Evolutionary conservation across 1,140 invertebrate genomes (phyloP).

Genomic region (Phortica variegata): DNA sequence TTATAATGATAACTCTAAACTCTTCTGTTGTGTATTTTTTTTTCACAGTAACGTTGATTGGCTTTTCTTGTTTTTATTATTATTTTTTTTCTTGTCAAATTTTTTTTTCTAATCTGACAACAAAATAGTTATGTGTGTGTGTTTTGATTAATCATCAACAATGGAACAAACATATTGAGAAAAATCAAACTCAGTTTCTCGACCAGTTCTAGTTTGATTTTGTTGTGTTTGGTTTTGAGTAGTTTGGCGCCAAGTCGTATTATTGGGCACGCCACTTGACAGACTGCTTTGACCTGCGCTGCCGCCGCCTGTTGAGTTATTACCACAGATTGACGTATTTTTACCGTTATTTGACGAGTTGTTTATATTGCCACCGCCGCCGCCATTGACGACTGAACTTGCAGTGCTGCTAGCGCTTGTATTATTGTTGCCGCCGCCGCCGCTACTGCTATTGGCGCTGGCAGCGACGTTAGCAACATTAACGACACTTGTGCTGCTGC

Average conservation of each 20-base stretch:
- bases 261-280: constrained; percentile 22
- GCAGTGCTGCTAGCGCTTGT: constrained; percentile 6
- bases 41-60: neutral
- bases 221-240: constrained; percentile 40
- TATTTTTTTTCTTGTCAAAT: neutral
- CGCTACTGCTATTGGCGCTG: constrained; percentile 16
- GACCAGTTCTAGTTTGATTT: constrained; percentile 39
- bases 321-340: constrained; percentile 3
- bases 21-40: constrained; percentile 12
- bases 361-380: constrained; percentile 11
- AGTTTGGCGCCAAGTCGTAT: constrained; percentile 43
- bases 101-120: too few relatives aligned
- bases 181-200: constrained; percentile 53
- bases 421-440: constrained; percentile 10
- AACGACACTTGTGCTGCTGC: constrained; percentile 16
- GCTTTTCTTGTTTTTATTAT: neutral
- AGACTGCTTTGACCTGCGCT: constrained; percentile 11
- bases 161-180: constrained; percentile 55
- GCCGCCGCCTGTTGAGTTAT: constrained; percentile 9
- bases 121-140: constrained; percentile 7
- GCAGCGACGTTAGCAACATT: constrained; percentile 9
- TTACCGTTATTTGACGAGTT: constrained; percentile 23
- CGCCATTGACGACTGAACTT: constrained; percentile 6
- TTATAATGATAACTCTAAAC: constrained; percentile 29
- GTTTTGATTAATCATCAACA: constrained; percentile 48